phyloP scores from a whole-genome alignment of 2,888 invertebrate genomes.

The Cryptocephalus primarius region DNA sequence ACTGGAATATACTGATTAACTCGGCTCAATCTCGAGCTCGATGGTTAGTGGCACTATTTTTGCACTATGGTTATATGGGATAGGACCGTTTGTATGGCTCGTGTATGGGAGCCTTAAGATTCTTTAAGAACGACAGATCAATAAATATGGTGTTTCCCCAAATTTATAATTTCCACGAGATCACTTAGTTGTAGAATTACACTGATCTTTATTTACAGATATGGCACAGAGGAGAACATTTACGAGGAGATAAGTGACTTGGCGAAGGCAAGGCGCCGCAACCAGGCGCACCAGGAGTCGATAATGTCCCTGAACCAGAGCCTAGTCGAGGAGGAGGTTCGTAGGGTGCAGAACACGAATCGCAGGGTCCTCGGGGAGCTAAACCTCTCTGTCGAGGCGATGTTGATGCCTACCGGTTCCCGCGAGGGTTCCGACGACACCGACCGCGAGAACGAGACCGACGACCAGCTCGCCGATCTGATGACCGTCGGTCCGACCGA shows the following conservation, averaged over 20 bases:
- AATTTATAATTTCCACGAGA: too few relatives aligned
- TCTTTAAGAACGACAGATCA: too few relatives aligned
- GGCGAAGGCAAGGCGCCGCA: conserved; percentile 21
- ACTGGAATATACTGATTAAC: too few relatives aligned
- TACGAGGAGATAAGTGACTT: conserved; percentile 71
- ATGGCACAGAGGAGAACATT: conserved; percentile 77
- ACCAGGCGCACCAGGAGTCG: conserved; percentile 31
- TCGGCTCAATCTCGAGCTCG: too few relatives aligned
- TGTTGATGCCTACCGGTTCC: conserved; percentile 73
- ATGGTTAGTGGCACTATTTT: too few relatives aligned
- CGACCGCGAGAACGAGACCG: conserved; percentile 49
- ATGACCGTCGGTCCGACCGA: conserved; percentile 58
- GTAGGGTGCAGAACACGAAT: conserved; percentile 73
- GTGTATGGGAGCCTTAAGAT: too few relatives aligned
- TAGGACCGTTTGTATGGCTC: too few relatives aligned
- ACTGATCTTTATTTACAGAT: conserved; percentile 34
- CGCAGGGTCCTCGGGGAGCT: conserved; percentile 74
- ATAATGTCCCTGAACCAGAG: conserved; percentile 58
- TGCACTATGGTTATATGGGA: too few relatives aligned
- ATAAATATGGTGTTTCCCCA: too few relatives aligned
- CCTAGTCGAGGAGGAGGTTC: conserved; percentile 73
- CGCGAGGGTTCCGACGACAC: conserved; percentile 48
- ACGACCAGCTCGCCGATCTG: conserved; percentile 54
- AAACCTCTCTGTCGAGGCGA: conserved; percentile 76
- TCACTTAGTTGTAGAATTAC: background rate